Evolutionary conservation across 2,113 vertebrate species (phyloP).

Genomic region (Malaclemys terrapin): DNA sequence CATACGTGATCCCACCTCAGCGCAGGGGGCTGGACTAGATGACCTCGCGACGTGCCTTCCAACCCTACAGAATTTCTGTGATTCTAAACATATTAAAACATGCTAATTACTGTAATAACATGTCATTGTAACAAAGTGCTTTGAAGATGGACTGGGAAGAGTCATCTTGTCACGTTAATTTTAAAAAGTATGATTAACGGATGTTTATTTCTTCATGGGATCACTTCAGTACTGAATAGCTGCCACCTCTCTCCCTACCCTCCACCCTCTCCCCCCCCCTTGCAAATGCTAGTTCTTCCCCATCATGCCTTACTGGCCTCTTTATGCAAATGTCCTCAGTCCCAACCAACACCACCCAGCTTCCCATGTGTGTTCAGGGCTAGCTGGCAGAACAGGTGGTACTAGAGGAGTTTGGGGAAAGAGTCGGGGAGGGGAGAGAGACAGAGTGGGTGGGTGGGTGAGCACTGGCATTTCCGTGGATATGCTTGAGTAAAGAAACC

Average conservation of each 20-base stretch:
- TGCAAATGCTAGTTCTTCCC: neutral
- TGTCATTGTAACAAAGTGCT: neutral
- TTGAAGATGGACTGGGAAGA: neutral
- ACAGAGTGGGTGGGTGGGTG: neutral
- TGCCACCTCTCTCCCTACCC: neutral
- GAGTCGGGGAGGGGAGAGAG: neutral
- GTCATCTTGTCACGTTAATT: neutral
- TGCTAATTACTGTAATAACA: too few relatives aligned
- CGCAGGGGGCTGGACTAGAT: too few relatives aligned
- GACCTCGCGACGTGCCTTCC: too few relatives aligned
- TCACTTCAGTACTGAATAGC: constrained; percentile 2
- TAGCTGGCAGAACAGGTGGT: neutral
- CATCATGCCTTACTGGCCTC: rapidly evolving
- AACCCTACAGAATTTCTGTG: too few relatives aligned
- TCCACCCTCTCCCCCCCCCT: neutral
- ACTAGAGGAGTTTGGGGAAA: neutral
- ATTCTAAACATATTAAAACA: too few relatives aligned
- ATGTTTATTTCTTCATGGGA: constrained; percentile 35
- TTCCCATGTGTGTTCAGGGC: neutral
- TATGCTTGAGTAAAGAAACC: neutral
- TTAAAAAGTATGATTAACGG: neutral
- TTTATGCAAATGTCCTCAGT: neutral
- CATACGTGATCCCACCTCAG: too few relatives aligned
- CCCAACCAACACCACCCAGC: neutral
- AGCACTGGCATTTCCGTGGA: neutral